Base-by-base conservation (phyloP, 2,113 vertebrate genomes). In the Poecile atricapillus region DNA sequence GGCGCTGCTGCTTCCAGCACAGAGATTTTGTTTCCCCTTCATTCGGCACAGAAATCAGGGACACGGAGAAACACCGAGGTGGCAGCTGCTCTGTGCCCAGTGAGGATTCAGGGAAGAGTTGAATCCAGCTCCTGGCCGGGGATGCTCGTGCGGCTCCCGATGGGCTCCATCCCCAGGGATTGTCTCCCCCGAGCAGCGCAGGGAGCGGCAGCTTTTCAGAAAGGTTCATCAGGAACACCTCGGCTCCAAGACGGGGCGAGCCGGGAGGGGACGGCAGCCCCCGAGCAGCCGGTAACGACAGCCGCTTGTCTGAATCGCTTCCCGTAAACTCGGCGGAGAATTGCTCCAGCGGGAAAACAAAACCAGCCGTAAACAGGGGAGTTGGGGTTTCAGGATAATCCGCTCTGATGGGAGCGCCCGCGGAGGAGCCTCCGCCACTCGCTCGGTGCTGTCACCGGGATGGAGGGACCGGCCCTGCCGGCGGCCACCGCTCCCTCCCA, bases 161-260 rank as follows among this genome's bases (percentile, higher is more conserved):
- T 1, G 59, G 49, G 49, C 27, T 37, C 2, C 2, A 20, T 71
- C 58, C 76, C 9, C 9, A 3, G 87, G 49, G 76, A 35, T 59
- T 17, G 0, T 46, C 13, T 22, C 2, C 30, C 24, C 27, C 0
- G 0, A n/a, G 74, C 64, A 7, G 46, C 17, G 35, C 68, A 47
- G 2, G 5, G 52, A 49, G 68, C 19, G 35, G 73, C 24, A 39
- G 62, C 12, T 78, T 90, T 68, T 49, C 75, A 2, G 44, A 15
- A 28, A 35, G 80, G 39, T 20, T 94, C 7, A 37, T 22, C 52
- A 1, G 73, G 50, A 92, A 13, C n/a, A 21, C 31, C 80, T 68
- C 5, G 0, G 58, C 79, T 53, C 0, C 1, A 13, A 3, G 15
- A 2, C 1, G 2, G 39, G 60, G 50, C 0, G 4, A 10, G n/a